Percentiles rank a stretch among this genome's conserved stretches.
Evolutionary conservation across 2,797 vertebrate species (phyloP).

Genomic region (Huso huso): DNA sequence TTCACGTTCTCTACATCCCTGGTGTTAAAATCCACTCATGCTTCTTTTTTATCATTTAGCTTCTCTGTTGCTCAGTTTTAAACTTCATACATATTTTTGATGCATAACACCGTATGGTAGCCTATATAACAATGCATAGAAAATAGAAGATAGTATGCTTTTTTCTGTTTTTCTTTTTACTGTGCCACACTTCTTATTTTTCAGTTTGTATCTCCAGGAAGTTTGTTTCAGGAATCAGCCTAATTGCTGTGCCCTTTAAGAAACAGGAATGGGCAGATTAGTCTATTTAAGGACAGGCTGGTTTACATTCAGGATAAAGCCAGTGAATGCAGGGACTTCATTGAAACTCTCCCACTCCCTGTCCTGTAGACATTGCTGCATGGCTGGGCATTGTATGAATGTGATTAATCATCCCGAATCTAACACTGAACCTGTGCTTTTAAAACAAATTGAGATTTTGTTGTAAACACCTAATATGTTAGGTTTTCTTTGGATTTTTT

Average conservation of each 20-base stretch:
- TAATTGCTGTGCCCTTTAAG: neutral
- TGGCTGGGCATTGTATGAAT: neutral
- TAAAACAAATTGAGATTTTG: neutral
- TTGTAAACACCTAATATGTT: too few species aligned
- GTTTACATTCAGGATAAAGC: constrained; percentile 2
- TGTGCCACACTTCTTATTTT: too few species aligned
- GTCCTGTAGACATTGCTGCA: neutral
- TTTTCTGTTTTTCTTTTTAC: too few species aligned
- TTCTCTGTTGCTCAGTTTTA: too few species aligned
- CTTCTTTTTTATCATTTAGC: too few species aligned
- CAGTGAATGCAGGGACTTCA: neutral
- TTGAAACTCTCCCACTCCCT: neutral
- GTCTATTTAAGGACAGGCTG: neutral
- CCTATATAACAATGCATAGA: too few species aligned
- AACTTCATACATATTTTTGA: too few species aligned
- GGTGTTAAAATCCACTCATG: too few species aligned
- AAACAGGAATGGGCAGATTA: neutral
- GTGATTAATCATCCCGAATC: neutral
- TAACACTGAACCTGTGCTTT: neutral
- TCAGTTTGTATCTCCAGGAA: neutral
- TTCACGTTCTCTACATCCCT: too few species aligned
- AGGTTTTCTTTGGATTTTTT: too few species aligned
- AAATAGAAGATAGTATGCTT: too few species aligned
- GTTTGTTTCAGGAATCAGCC: neutral
- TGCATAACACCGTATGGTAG: too few species aligned